Conservation (phyloP, 2,113 vertebrate genomes). For the Australoheros scitulus region DNA sequence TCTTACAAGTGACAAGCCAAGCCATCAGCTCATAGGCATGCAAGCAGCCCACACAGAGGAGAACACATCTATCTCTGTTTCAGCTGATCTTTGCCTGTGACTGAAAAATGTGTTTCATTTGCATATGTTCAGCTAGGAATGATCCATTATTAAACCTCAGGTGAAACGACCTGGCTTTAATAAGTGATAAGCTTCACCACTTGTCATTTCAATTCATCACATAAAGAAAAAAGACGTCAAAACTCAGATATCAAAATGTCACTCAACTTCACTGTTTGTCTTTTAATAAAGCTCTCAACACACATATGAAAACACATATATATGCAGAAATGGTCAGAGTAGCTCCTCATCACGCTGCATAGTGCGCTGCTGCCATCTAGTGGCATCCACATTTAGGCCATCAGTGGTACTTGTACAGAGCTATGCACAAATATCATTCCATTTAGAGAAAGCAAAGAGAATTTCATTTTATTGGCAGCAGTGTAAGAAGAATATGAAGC, state of each 20-base stretch:
- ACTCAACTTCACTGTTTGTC: not conserved
- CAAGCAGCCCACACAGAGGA: not conserved
- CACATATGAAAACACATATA: not conserved
- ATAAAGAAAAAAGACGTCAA: not conserved
- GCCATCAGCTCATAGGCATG: not conserved
- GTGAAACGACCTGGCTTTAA: not conserved
- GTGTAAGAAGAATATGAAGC: not conserved
- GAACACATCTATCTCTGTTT: not conserved
- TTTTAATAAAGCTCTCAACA: constrained; percentile 6
- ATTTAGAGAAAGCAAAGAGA: not conserved
- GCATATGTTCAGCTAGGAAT: constrained; percentile 1
- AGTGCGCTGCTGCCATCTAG: not conserved
- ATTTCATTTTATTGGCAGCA: not conserved
- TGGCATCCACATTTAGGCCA: not conserved
- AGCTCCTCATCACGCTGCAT: not conserved
- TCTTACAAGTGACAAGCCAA: constrained; percentile 10
- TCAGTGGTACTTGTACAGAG: not conserved
- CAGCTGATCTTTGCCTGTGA: constrained; percentile 2
- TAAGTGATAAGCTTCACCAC: not conserved
- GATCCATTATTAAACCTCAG: not conserved
- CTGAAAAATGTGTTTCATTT: not conserved
- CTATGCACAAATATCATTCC: accelerated
- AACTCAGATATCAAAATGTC: not conserved
- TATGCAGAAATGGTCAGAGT: not conserved
- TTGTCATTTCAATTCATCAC: constrained; percentile 3